Conservation (phyloP, 1,140 invertebrate species). For the Philotrypesis tridentata region DNA sequence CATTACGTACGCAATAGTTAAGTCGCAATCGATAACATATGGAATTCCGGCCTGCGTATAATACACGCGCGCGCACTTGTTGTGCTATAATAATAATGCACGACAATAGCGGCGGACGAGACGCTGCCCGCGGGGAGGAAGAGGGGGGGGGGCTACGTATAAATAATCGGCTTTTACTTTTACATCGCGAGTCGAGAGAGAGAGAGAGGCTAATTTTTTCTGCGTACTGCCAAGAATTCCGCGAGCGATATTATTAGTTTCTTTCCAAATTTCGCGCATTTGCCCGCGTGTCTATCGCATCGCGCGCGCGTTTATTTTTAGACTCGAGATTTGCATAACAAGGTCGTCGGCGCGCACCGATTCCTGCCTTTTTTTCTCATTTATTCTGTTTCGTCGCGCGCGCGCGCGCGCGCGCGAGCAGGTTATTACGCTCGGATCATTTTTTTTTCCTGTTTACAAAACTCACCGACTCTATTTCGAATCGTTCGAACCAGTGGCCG, state of each 20-base stretch:
- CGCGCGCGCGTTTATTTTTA: neutral
- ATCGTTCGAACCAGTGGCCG: slow-evolving; percentile 39
- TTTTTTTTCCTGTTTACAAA: neutral
- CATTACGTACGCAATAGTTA: neutral
- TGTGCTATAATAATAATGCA: neutral
- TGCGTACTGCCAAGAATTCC: slow-evolving; percentile 24
- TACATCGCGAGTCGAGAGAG: no score
- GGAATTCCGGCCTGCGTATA: neutral
- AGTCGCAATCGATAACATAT: neutral
- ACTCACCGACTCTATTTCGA: slow-evolving; percentile 35
- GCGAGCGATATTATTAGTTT: neutral
- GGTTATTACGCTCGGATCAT: neutral
- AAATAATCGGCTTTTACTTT: neutral
- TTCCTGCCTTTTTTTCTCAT: no score
- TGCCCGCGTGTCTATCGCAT: no score
- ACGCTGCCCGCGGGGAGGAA: no score
- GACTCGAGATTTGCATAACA: neutral
- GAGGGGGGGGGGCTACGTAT: no score
- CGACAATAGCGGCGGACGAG: neutral
- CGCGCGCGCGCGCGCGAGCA: no score
- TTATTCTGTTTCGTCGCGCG: no score
- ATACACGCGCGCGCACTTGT: neutral
- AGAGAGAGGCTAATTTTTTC: slow-evolving; percentile 9
- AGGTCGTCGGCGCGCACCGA: neutral
- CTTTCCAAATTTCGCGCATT: neutral